phyloP scores from a whole-genome alignment of 1,140 invertebrate species.

The Conus ventricosus region DNA sequence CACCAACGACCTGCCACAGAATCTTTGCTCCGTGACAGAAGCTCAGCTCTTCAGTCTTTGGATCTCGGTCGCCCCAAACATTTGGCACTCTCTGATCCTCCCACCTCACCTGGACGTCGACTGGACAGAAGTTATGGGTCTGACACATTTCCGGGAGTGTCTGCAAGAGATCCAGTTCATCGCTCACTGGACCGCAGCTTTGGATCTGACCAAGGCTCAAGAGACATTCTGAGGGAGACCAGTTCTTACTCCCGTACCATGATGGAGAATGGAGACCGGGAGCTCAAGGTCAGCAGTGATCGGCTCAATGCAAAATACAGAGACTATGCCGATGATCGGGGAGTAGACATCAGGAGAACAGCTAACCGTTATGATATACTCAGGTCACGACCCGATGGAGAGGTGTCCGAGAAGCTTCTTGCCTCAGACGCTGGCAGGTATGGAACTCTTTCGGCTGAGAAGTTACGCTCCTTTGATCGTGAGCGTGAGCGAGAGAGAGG shows the following conservation, averaged over 20 bases:
- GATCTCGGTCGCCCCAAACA: background rate
- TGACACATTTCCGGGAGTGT: background rate
- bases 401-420: conserved; percentile 46
- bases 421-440: background rate
- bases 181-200: conserved; percentile 27
- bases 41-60: background rate
- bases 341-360: background rate
- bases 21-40: background rate
- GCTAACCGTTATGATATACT: conserved; percentile 19
- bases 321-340: background rate
- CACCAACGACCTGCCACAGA: background rate
- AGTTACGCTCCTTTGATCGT: conserved; percentile 16
- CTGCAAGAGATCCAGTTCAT: conserved; percentile 1
- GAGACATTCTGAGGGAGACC: background rate
- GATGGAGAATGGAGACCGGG: conserved; percentile 11
- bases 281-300: background rate
- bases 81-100: background rate
- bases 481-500: conserved; percentile 12
- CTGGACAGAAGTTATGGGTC: conserved; percentile 18
- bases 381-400: conserved; percentile 57
- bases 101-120: background rate
- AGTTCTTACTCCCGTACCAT: background rate
- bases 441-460: conserved; percentile 2
- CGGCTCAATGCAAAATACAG: background rate
- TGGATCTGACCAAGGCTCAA: conserved; percentile 25